Evolutionary conservation across 35 echinoderm and acorn worm genomes (phyloP), one percentile per base, ranked within the genome.

Genomic region (Diadema setosum): DNA sequence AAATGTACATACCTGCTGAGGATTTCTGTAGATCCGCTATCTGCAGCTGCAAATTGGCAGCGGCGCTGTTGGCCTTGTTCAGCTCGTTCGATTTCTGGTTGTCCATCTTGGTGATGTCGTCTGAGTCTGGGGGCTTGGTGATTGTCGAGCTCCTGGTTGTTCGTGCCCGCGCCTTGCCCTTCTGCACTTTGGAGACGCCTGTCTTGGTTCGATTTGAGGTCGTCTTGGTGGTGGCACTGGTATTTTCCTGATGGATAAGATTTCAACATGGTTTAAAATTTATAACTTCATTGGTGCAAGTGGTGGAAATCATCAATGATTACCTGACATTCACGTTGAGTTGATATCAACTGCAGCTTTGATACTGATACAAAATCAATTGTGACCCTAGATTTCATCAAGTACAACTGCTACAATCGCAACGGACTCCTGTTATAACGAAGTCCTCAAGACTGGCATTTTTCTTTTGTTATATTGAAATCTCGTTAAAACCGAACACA

Each of bases 21-120:
- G 96, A 90, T 44, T 92, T 99, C 84, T 99, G 96, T 60, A 94
- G 91, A 81, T 76, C 94, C 18, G 91, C 29, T 16, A 99, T 84
- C 75, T 94, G 93, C 20, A 87, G 89, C 35, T 97, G 95, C 33
- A 90, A 85, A 39, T 95, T 95, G 5, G 70, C 80, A 42, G 29
- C 89, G 2, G 75, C 76, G 25, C 59, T 87, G 35, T 86, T 60
- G 14, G 85, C 78, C 48, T 83, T 87, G 45, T 93, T 97, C 16
- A 84, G 60, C 43, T 99, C 92, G 35, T 69, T 70, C 12, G 82
- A 90, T 45, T 84, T 81, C 30, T 91, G 81, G 23, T 56, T 88
- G n/a, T 99, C 96, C 18, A 89, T 81, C 52, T 99, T 99, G n/a
- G 82, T 89, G 20, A 93, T 83, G 24, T 90, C 83, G 45, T 91